Evolutionary conservation across 2,113 vertebrate genomes (phyloP).

Genomic region (Scytalopus superciliaris): DNA sequence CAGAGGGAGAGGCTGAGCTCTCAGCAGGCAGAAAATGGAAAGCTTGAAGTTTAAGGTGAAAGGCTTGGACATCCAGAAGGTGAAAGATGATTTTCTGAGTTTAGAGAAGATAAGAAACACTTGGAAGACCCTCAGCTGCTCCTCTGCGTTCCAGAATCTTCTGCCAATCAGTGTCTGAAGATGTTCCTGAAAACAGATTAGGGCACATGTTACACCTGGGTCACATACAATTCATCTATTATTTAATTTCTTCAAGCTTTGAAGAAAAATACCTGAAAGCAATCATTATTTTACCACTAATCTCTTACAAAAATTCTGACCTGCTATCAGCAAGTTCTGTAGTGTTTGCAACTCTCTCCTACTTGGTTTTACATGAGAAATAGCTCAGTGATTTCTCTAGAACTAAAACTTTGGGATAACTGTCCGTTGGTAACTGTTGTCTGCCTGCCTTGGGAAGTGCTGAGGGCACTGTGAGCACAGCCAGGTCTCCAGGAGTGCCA

Average conservation of each 20-base stretch:
- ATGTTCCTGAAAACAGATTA: conserved; percentile 75
- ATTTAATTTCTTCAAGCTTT: background rate
- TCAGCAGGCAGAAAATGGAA: background rate
- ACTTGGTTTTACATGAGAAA: background rate
- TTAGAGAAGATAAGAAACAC: conserved; percentile 5
- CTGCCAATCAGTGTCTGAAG: conserved; percentile 18
- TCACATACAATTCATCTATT: background rate
- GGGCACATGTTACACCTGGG: conserved; percentile 42
- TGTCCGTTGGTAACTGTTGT: background rate
- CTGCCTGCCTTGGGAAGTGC: background rate
- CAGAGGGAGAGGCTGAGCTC: background rate
- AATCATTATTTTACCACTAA: background rate
- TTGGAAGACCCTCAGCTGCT: conserved; percentile 24
- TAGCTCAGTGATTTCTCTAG: background rate
- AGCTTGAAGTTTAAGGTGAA: conserved; percentile 32
- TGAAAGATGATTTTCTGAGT: background rate
- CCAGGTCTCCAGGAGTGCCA: fast-evolving
- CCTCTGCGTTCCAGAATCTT: background rate
- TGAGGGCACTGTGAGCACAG: background rate
- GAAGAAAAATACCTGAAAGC: background rate
- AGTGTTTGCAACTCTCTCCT: background rate
- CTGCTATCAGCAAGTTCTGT: background rate
- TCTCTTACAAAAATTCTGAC: background rate
- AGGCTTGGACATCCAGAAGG: conserved; percentile 40
- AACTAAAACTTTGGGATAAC: background rate